Conservation (phyloP, 2,113 vertebrate species). For the Eidolon helvum region DNA sequence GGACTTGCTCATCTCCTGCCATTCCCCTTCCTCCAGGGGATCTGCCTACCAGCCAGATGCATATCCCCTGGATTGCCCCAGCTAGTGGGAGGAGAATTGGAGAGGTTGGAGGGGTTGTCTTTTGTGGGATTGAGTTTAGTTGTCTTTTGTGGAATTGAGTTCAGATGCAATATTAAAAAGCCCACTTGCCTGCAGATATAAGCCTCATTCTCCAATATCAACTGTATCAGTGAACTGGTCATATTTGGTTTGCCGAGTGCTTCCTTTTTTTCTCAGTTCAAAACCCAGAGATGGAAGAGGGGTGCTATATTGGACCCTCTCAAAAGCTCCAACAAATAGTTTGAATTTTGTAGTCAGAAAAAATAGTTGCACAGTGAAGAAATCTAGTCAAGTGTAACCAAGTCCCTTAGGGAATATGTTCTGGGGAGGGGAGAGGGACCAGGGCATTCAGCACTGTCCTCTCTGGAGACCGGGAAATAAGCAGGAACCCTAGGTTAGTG, state of each 20-base stretch:
- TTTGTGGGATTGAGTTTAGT: background rate
- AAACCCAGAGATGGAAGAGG: background rate
- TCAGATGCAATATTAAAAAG: background rate
- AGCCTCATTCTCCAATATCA: background rate
- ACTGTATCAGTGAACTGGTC: background rate
- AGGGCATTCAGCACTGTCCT: background rate
- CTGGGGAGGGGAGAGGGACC: background rate
- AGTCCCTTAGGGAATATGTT: background rate
- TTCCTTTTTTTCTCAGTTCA: constrained; percentile 9
- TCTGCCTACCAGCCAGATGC: background rate
- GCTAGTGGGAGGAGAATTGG: background rate
- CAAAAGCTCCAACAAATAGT: constrained; percentile 18
- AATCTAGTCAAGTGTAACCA: background rate
- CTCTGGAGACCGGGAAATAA: background rate
- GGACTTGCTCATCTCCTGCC: background rate
- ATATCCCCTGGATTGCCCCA: background rate
- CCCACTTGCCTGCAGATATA: background rate
- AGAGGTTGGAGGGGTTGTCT: background rate
- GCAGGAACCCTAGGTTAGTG: background rate
- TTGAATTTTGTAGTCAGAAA: constrained; percentile 25
- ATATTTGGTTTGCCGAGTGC: background rate
- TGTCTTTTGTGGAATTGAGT: background rate
- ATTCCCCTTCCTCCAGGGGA: background rate
- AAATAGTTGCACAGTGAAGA: background rate
- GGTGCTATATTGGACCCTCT: background rate